Conservation (phyloP, 2,888 invertebrate species). For the Plusia festucae region DNA sequence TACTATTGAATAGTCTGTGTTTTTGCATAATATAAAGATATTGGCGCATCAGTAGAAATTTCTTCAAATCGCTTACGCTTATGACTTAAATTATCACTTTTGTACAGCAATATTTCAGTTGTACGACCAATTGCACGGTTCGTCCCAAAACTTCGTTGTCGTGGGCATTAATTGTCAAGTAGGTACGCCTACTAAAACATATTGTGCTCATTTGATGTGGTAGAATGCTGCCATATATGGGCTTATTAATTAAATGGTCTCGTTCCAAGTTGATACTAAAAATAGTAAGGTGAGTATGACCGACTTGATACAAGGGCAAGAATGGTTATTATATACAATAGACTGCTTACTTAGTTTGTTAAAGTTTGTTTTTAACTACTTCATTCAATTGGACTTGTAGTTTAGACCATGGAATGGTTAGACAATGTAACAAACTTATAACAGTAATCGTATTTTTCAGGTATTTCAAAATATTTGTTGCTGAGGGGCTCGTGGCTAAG, state of each 20-base stretch:
- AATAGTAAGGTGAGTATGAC: slow-evolving; percentile 21
- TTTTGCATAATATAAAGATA: too few relatives aligned
- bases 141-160: slow-evolving; percentile 50
- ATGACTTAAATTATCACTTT: slow-evolving; percentile 15
- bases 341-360: not conserved
- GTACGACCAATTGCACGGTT: slow-evolving; percentile 48
- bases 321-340: not conserved
- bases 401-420: too few relatives aligned
- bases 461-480: too few relatives aligned
- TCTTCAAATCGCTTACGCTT: slow-evolving; percentile 25
- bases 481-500: too few relatives aligned
- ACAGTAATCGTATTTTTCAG: too few relatives aligned
- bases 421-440: too few relatives aligned
- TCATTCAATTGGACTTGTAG: not conserved
- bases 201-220: slow-evolving; percentile 22
- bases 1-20: too few relatives aligned
- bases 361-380: not conserved
- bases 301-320: not conserved
- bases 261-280: slow-evolving; percentile 22
- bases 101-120: slow-evolving; percentile 52
- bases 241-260: slow-evolving; percentile 17
- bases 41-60: too few relatives aligned
- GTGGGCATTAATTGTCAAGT: slow-evolving; percentile 53
- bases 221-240: slow-evolving; percentile 34
- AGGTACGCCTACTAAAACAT: slow-evolving; percentile 52